phyloP scores from a whole-genome alignment of 2,888 invertebrate species.

The Drosophila pseudotakahashii region DNA sequence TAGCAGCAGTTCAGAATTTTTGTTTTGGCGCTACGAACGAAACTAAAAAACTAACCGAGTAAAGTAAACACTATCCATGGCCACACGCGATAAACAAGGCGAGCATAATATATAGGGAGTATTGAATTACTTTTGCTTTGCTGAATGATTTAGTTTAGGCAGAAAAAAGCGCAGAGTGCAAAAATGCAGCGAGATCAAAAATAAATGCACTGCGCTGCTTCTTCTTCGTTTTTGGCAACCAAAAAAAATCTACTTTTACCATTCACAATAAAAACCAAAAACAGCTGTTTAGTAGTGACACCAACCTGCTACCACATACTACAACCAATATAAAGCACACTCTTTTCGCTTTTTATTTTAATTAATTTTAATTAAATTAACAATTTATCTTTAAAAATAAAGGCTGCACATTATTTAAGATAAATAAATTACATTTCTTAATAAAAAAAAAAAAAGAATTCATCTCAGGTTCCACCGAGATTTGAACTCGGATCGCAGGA shows the following conservation, averaged over 20 bases:
- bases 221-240: conserved; percentile 12
- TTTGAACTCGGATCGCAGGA: conserved; percentile 85
- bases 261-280: not conserved
- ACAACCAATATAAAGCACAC: not conserved
- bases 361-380: not conserved
- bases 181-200: conserved; percentile 37
- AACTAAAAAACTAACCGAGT: conserved; percentile 10
- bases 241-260: not conserved
- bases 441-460: not conserved
- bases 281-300: not conserved
- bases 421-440: not conserved
- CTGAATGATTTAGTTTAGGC: conserved; percentile 3
- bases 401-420: not conserved
- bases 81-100: conserved; percentile 15
- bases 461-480: conserved; percentile 83
- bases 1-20: conserved; percentile 12
- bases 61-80: conserved; percentile 21
- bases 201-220: conserved; percentile 24
- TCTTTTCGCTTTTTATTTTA: not conserved
- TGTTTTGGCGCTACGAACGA: conserved; percentile 19
- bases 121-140: conserved; percentile 1
- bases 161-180: conserved; percentile 23
- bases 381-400: no score
- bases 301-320: not conserved
- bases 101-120: conserved; percentile 1